phyloP scores from a whole-genome alignment of 2,113 vertebrate genomes.

The Aphelocoma coerulescens region DNA sequence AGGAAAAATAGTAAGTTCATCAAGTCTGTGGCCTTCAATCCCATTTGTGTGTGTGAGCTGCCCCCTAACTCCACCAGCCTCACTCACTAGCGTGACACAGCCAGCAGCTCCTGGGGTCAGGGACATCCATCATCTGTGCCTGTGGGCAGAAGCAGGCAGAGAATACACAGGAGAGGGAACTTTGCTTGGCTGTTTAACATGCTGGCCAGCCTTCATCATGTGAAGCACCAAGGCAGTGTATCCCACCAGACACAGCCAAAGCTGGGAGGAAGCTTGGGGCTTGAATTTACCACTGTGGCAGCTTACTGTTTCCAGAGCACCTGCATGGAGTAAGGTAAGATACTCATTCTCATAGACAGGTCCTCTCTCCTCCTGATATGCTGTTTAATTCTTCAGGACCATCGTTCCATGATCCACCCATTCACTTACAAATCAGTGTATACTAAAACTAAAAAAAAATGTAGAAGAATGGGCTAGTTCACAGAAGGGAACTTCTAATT shows the following conservation, averaged over 20 bases:
- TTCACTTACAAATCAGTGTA: not conserved
- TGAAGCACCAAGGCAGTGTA: not conserved
- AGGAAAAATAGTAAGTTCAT: slow-evolving; percentile 13
- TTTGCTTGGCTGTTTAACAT: slow-evolving; percentile 9
- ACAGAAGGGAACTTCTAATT: not conserved
- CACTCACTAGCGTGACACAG: rapidly evolving
- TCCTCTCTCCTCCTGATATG: not conserved
- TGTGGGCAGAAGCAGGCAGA: slow-evolving; percentile 3
- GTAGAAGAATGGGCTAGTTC: not conserved
- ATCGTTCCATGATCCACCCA: not conserved
- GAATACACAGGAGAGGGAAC: slow-evolving; percentile 14
- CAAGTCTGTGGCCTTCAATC: not conserved
- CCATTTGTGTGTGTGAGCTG: not conserved
- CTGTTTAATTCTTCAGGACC: not conserved
- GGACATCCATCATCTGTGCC: slow-evolving; percentile 25
- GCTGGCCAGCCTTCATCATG: not conserved
- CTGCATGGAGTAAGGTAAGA: slow-evolving; percentile 33
- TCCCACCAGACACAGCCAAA: not conserved
- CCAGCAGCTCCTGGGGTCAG: not conserved
- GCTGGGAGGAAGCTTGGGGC: not conserved
- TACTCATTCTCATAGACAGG: not conserved
- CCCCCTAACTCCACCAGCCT: not conserved
- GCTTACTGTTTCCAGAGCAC: not conserved
- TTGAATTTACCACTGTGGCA: not conserved
- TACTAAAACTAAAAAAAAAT: not conserved